Evolutionary conservation across 2,797 vertebrate genomes (phyloP).

Genomic region (Molothrus aeneus): DNA sequence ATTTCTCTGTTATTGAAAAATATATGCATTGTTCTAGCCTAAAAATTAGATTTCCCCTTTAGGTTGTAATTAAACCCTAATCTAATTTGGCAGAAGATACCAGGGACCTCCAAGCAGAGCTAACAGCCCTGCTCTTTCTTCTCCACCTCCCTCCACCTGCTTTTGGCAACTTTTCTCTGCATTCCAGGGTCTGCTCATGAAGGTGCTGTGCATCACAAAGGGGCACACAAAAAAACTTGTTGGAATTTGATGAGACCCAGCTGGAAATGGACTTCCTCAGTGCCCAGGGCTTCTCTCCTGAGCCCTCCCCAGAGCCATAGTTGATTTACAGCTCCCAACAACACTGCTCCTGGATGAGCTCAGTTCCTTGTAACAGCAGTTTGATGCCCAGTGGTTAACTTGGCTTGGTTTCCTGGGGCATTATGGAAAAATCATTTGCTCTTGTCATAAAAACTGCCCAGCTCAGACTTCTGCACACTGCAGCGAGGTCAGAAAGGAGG

Average conservation of each 20-base stretch:
- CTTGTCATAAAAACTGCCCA: background rate
- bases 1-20: constrained; percentile 3
- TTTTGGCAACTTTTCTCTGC: background rate
- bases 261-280: background rate
- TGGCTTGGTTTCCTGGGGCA: background rate
- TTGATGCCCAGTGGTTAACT: background rate
- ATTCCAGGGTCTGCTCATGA: background rate
- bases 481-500: background rate
- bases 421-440: constrained; percentile 17
- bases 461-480: background rate
- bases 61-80: constrained; percentile 24
- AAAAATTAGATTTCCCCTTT: constrained; percentile 13
- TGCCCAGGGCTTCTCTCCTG: background rate
- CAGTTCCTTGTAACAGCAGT: background rate
- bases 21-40: background rate
- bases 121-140: background rate
- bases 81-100: background rate
- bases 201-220: background rate
- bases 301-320: background rate
- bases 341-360: background rate
- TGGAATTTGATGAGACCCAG: background rate
- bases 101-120: background rate
- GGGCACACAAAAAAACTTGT: background rate
- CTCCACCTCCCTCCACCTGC: background rate
- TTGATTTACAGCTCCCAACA: background rate